A percentile compares a stretch with the other conserved stretches of the same genome.
phyloP scores from a whole-genome alignment of 1,140 invertebrate species.

The Drosophila tani region DNA sequence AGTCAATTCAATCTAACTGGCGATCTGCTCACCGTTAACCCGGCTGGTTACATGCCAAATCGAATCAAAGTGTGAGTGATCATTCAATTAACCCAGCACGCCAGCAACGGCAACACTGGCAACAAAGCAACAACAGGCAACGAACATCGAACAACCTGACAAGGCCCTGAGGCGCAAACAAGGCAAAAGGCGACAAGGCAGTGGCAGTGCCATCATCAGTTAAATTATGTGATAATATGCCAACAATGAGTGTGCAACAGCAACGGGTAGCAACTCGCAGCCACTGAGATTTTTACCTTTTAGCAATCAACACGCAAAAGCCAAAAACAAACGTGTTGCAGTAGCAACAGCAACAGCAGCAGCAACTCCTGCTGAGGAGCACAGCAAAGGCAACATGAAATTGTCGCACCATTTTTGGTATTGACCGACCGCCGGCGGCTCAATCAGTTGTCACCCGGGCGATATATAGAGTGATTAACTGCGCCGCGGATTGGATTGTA shows the following conservation, averaged over 20 bases:
- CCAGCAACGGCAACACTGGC: conserved; percentile 40
- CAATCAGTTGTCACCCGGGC: conserved; percentile 79
- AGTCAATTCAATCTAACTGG: conserved; percentile 51
- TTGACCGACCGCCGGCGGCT: conserved; percentile 75
- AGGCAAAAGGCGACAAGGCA: conserved; percentile 44
- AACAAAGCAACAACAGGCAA: conserved; percentile 27
- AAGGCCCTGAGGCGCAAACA: conserved; percentile 18
- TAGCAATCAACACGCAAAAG: conserved; percentile 81
- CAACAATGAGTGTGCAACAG: conserved; percentile 81
- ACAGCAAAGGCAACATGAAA: conserved; percentile 64
- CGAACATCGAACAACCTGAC: conserved; percentile 4
- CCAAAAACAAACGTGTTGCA: conserved; percentile 75
- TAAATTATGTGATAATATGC: conserved; percentile 84
- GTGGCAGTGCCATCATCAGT: conserved; percentile 74
- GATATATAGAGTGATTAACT: conserved; percentile 83
- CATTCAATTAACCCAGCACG: conserved; percentile 80
- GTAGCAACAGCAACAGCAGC: conserved; percentile 7
- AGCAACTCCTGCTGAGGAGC: conserved; percentile 18
- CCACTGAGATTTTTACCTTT: conserved; percentile 43
- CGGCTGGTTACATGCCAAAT: conserved; percentile 63
- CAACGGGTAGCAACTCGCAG: conserved; percentile 29
- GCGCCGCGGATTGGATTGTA: conserved; percentile 63
- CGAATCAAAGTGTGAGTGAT: conserved; percentile 82
- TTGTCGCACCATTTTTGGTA: conserved; percentile 82
- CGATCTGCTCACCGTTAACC: conserved; percentile 57